A percentile compares a stretch with the other conserved stretches of the same genome.
phyloP scores from a whole-genome alignment of 2,888 invertebrate genomes.

The Archips xylosteana region DNA sequence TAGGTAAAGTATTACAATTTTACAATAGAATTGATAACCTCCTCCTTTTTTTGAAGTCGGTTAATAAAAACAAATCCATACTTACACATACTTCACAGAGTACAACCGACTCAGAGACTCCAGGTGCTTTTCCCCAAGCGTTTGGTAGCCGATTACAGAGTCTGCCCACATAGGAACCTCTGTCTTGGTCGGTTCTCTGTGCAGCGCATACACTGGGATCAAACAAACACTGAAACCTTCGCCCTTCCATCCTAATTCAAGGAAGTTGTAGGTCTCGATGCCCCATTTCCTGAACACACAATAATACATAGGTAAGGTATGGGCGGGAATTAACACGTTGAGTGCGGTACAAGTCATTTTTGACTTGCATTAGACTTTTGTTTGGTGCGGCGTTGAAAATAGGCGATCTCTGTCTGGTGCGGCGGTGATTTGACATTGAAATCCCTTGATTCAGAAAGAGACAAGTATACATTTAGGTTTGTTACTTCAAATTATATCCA shows the following conservation, averaged over 20 bases:
- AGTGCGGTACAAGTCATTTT: no score
- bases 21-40: no score
- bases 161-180: conserved; percentile 58
- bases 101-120: conserved; percentile 57
- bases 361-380: no score
- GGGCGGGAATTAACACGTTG: no score
- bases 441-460: no score
- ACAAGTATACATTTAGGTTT: no score
- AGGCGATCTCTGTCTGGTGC: no score
- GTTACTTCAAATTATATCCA: no score
- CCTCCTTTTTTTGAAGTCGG: no score
- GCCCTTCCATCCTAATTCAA: conserved; percentile 86
- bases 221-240: conserved; percentile 68
- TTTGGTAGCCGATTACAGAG: conserved; percentile 63
- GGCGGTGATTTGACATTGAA: no score
- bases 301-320: background rate
- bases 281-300: conserved; percentile 87
- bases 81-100: conserved; percentile 64
- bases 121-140: conserved; percentile 57
- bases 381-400: no score
- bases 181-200: conserved; percentile 44
- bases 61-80: conserved; percentile 26
- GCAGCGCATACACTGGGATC: conserved; percentile 64
- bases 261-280: conserved; percentile 84
- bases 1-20: no score